A percentile compares a stretch with the other conserved stretches of the same genome.
phyloP scores from a whole-genome alignment of 2,797 vertebrate species.

The Thaleichthys pacificus region DNA sequence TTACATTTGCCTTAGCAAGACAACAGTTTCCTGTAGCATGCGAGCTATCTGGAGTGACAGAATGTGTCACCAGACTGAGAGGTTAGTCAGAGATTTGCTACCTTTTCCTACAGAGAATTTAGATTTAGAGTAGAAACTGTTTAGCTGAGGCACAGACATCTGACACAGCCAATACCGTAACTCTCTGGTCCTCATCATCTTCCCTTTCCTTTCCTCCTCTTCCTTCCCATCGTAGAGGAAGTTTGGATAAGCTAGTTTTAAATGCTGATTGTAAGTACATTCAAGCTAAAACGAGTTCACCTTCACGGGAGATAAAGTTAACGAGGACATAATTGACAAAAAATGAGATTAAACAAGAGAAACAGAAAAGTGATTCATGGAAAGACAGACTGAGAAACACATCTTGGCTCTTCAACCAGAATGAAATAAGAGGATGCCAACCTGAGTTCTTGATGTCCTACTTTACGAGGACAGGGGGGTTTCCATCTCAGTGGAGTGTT shows the following conservation, averaged over 20 bases:
- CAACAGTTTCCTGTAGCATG: background rate
- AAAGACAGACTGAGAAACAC: background rate
- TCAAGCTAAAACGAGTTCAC: too few species aligned
- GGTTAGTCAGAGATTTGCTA: background rate
- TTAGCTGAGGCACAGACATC: background rate
- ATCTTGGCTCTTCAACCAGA: background rate
- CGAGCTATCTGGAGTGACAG: background rate
- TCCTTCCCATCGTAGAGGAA: background rate
- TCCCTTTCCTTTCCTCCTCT: background rate
- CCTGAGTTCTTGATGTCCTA: conserved; percentile 15
- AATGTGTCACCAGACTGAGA: background rate
- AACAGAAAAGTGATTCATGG: background rate
- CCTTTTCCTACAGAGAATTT: too few species aligned
- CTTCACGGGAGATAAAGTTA: background rate
- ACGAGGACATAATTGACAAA: background rate
- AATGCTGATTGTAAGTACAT: too few species aligned
- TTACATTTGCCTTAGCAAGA: too few species aligned
- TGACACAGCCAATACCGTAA: background rate
- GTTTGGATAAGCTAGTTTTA: too few species aligned
- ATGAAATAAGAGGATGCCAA: background rate
- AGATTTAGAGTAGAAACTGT: background rate
- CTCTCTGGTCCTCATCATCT: background rate
- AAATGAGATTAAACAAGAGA: background rate
- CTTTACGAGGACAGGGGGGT: conserved; percentile 10
- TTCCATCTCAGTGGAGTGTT: conserved; percentile 21